Evolutionary conservation across 2,113 vertebrate genomes (phyloP), one percentile per base, ranked within the genome.

Genomic region (Nycticryphes semicollaris): DNA sequence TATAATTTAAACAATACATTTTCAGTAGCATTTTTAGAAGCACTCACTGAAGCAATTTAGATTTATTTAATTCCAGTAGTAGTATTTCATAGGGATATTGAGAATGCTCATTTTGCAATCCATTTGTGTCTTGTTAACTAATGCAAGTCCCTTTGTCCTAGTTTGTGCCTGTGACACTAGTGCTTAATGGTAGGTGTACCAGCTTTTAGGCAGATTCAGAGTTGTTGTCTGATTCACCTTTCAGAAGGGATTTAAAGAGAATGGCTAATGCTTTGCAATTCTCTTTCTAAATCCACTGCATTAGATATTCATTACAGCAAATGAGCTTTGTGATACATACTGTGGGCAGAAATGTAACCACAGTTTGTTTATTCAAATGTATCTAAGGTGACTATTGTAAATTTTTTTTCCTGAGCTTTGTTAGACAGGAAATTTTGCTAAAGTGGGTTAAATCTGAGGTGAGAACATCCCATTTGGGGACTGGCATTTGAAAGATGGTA

Each of bases 1-100:
- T 50, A 10, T 72, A 23, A 37, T 63, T 84, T 69, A 59, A 41
- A 45, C 43, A 45, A 47, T 57, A 7, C 1, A 8, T 73, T 91
- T 85, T 94, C 78, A 63, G 63, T 76, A 87, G 48, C 13, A 22
- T 59, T 94, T 96, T 96, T 90, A 73, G 35, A 75, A 95, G 30
- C 30, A 69, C 53, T 76, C 15, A n/a, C 25, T 73, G 69, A 88
- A 79, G 17, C 53, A 76, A 57, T 54, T 72, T 5, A 60, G 20
- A 63, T 91, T 72, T 78, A 63, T 89, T 73, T 62, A 47, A 54
- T 20, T 68, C 21, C 24, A 41, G 8, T 20, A 59, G 3, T 12
- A 56, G 31, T 64, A 43, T 66, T 70, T 45, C 73, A 39, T 39
- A n/a, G 31, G 33, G 24, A 17, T 86, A 31, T 74, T 83, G n/a